Evolutionary conservation across 2,888 invertebrate genomes (phyloP), one percentile per base, ranked within the genome.

Genomic region (Thecophora atra): DNA sequence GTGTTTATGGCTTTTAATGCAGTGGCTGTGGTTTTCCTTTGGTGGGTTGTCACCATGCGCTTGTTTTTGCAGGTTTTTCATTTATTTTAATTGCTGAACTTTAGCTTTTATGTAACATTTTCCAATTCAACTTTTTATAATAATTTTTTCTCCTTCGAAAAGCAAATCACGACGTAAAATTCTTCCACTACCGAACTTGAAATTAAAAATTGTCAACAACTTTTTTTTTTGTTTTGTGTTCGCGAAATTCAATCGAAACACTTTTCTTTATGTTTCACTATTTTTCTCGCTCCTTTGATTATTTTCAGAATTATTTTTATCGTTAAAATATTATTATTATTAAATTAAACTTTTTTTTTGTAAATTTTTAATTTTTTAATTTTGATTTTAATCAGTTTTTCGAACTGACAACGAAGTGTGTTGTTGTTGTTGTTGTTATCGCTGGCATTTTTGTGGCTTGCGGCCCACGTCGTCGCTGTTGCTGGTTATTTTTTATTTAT

Each of bases 301-400:
- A 56, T 56, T 11, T 56, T 26, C 56, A 56, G 15, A 56, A 24
- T 56, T 56, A 3, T 24, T 26, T 56, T 26, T 26, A 8, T 17
- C 15, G 1, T 56, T 56, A 24, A 7, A 56, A 8, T 56, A 26
- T 56, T 19, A 52, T 11, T 21, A 26, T 15, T 21, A 56, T 15
- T 56, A 7, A 19, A 54, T 54, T 0, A 24, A 54, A 13, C 21
- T 11, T 24, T 24, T 24, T 54, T 19, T 54, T 13, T 24, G 24
- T 21, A 11, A 15, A 24, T 56, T 56, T 56, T 56, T 3, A 26
- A 24, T 26, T 26, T 21, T 26, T 56, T 56, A 56, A 26, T 26
- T 56, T 56, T 56, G 13, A 56, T 56, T 56, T 56, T 26, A 56
- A 21, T 56, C 24, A 56, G 15, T 56, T 26, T 56, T 56, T 1